Evolutionary conservation across 2,113 vertebrate genomes (phyloP).

Genomic region (Crotalus viridis): DNA sequence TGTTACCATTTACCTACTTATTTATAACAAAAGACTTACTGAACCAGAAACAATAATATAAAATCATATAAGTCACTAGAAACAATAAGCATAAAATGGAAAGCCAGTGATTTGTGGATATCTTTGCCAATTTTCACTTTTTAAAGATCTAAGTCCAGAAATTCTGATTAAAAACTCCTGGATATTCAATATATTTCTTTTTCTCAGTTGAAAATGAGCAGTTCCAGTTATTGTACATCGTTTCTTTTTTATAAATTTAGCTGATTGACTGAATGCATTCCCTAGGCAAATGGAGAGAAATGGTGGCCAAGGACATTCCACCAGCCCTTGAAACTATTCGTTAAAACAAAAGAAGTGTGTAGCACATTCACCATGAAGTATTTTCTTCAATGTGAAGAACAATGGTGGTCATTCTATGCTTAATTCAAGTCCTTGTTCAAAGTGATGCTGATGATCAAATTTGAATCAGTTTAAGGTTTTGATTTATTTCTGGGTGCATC

Average conservation of each 20-base stretch:
- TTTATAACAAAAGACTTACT: not conserved
- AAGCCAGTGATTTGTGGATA: not conserved
- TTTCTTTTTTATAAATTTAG: not conserved
- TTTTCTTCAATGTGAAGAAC: not conserved
- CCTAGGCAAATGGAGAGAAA: not conserved
- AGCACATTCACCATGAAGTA: not conserved
- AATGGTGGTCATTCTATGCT: not conserved
- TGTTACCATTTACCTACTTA: slow-evolving; percentile 42
- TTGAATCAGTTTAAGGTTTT: not conserved
- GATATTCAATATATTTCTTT: not conserved
- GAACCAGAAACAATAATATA: not conserved
- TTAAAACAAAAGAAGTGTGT: not conserved
- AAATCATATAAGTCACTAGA: not conserved
- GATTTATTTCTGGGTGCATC: not conserved
- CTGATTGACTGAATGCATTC: not conserved
- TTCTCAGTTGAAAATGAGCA: not conserved
- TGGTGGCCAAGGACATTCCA: not conserved
- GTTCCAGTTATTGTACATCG: not conserved
- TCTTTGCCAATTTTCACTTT: not conserved
- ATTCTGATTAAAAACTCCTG: not conserved
- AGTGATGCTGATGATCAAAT: not conserved
- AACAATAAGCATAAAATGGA: not conserved
- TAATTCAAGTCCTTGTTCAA: not conserved
- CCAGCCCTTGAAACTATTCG: not conserved
- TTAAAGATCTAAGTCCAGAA: not conserved